Evolutionary conservation across 1,140 invertebrate species (phyloP).

Genomic region (Macrotrachela quadricornifera): DNA sequence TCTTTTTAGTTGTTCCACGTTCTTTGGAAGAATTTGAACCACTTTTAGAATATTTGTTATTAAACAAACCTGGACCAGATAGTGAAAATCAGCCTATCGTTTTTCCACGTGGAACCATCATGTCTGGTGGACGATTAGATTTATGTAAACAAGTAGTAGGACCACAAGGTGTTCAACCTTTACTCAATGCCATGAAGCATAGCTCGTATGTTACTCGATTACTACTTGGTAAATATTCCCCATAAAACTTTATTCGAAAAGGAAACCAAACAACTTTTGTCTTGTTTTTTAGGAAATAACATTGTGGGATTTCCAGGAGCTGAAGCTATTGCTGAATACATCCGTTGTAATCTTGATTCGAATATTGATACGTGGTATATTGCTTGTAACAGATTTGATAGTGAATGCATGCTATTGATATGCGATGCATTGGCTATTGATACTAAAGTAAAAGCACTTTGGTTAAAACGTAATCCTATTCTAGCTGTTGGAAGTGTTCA

Average conservation of each 20-base stretch:
- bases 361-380: too few species aligned
- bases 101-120: conserved; percentile 1
- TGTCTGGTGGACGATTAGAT: conserved; percentile 3
- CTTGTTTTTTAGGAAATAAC: conserved; percentile 8
- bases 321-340: neutral
- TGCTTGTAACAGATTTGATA: conserved; percentile 1
- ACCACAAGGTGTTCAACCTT: neutral
- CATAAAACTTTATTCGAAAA: too few species aligned
- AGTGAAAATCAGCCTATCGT: too few species aligned
- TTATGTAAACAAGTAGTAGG: conserved; percentile 8
- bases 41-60: too few species aligned
- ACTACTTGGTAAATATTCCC: conserved; percentile 4
- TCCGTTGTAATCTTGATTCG: neutral
- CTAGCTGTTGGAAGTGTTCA: conserved; percentile 2
- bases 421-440: neutral
- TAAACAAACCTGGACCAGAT: too few species aligned
- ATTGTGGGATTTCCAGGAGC: conserved; percentile 1
- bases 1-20: too few species aligned
- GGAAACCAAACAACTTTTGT: too few species aligned
- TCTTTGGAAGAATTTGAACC: too few species aligned
- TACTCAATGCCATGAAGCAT: neutral
- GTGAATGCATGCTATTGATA: conserved; percentile 1
- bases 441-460: conserved; percentile 3
- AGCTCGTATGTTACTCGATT: neutral
- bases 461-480: conserved; percentile 6